Base-by-base conservation (phyloP, 2,797 vertebrate species). In the Thalassophryne amazonica region DNA sequence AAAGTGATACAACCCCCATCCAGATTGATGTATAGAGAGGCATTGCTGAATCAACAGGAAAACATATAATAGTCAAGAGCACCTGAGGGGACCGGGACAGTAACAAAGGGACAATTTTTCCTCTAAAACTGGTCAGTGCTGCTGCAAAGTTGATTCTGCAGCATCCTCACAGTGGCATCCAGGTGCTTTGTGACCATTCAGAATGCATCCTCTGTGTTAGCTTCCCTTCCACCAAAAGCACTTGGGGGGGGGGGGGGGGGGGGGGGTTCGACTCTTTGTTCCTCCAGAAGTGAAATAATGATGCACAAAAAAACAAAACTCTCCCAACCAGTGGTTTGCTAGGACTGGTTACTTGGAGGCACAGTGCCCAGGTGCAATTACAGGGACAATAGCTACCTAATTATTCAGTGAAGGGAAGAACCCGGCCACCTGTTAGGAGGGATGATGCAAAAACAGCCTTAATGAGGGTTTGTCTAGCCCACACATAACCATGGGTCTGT, bases 301-400 rank as follows among this genome's bases (percentile, higher is more conserved):
- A 91, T 77, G 84, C 61, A 38, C 77, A 37, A 62, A 37, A 62
- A 81, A 83, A 85, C 78, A 81, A 78, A 84, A 73, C 77, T 53
- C 73, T 75, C 73, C 69, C 36, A n/a, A 61, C 70, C 73, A 62
- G 72, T 74, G 55, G 69, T 75, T 60, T 3, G 32, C 63, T 33
- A 43, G 55, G 54, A 50, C 76, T 6, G 60, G 69, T 45, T 76
- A 56, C 62, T 64, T 67, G 71, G 64, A 65, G 71, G 69, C 71
- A 60, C 73, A 33, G 56, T 69, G 80, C 83, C 74, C 70, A 62
- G 60, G 56, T 61, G 78, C 77, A 86, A 89, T 89, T 86, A 87
- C 64, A 42, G 62, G 76, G 85, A 90, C 85, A 89, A 89, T 81
- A 89, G 82, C 85, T 86, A 60, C 87, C 90, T 86, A 90, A 89